Percentiles rank a stretch among this genome's conserved stretches.
Evolutionary conservation across 2,888 invertebrate genomes (phyloP).

Genomic region (Camptogramma bilineatum): DNA sequence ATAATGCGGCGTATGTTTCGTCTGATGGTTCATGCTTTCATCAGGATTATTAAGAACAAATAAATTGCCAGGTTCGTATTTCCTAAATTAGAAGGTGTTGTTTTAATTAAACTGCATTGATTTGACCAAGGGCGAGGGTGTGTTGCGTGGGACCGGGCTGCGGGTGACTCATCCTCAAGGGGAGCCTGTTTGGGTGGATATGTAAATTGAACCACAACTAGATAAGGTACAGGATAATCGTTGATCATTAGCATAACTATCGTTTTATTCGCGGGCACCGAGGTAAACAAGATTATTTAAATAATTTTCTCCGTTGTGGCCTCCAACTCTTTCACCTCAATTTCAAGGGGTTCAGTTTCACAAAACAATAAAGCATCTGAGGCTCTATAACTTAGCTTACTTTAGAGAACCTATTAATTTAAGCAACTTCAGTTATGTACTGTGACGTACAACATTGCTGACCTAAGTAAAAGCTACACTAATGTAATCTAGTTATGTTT

Average conservation of each 20-base stretch:
- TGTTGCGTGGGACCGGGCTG: slow-evolving; percentile 36
- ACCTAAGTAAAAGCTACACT: slow-evolving; percentile 8
- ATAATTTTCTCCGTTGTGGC: neutral
- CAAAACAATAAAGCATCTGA: neutral
- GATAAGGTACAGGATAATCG: slow-evolving; percentile 8
- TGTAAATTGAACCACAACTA: slow-evolving; percentile 58
- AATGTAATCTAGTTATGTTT: slow-evolving; percentile 2
- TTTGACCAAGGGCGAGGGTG: slow-evolving; percentile 37
- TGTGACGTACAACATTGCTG: neutral
- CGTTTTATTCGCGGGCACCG: slow-evolving; percentile 7
- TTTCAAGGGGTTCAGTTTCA: neutral
- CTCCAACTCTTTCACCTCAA: neutral
- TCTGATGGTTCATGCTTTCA: neutral
- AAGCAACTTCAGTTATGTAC: slow-evolving; percentile 14
- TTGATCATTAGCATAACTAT: slow-evolving; percentile 13
- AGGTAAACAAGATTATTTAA: slow-evolving; percentile 17
- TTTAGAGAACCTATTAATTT: slow-evolving; percentile 2
- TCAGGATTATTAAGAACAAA: no score
- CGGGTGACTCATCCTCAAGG: slow-evolving; percentile 58
- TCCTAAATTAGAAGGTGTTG: neutral
- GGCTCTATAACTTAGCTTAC: neutral
- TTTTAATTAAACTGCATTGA: slow-evolving; percentile 30
- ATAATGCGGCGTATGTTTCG: no score
- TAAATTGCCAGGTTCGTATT: neutral
- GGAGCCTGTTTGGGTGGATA: slow-evolving; percentile 55